Evolutionary conservation across 2,888 invertebrate genomes (phyloP).

Genomic region (Agrilus mali): DNA sequence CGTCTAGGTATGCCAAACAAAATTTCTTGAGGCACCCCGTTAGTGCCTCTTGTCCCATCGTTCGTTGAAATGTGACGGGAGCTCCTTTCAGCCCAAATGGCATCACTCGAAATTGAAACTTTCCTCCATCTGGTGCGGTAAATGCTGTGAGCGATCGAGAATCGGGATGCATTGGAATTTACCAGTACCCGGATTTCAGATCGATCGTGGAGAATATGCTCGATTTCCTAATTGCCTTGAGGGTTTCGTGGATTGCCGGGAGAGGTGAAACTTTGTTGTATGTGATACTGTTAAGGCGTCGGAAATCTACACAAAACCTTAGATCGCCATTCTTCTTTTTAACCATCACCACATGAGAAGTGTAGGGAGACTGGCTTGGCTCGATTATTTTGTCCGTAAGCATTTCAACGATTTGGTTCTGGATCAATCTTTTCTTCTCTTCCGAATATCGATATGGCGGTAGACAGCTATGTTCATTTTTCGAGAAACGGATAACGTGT

Average conservation of each 20-base stretch:
- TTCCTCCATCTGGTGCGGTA: conserved; percentile 17
- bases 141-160: neutral
- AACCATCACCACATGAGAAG: conserved; percentile 11
- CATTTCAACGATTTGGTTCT: conserved; percentile 13
- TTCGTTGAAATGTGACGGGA: conserved; percentile 18
- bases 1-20: conserved; percentile 19
- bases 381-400: conserved; percentile 13
- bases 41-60: conserved; percentile 16
- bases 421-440: conserved; percentile 9
- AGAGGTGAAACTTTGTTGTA: conserved; percentile 11
- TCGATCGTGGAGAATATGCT: conserved; percentile 20
- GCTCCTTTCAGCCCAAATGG: conserved; percentile 20
- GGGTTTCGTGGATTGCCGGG: conserved; percentile 13
- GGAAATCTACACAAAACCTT: conserved; percentile 9
- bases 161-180: conserved; percentile 16
- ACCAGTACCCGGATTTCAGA: conserved; percentile 22
- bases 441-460: conserved; percentile 15
- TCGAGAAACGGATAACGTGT: too few relatives aligned
- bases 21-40: conserved; percentile 11
- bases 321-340: conserved; percentile 13
- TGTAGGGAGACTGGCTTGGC: conserved; percentile 10
- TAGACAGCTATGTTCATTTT: conserved; percentile 6
- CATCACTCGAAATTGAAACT: conserved; percentile 20
- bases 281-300: conserved; percentile 11
- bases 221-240: conserved; percentile 17